Conservation (phyloP, 2,113 vertebrate species). For the Atractosteus spatula region DNA sequence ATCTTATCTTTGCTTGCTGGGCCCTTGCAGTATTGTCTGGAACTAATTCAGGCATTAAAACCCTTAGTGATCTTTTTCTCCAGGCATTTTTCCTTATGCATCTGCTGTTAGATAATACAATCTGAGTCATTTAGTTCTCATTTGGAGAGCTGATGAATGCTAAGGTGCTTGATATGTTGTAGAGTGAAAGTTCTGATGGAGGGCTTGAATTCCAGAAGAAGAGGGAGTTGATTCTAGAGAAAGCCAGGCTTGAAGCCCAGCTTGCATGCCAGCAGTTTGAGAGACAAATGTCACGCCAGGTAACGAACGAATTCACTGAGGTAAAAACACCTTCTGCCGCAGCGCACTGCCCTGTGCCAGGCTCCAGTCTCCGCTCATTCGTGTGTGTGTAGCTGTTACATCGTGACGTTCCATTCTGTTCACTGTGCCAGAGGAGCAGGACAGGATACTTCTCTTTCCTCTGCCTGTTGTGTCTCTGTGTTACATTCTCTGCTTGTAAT, state of each 20-base stretch:
- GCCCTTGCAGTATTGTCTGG: too few relatives aligned
- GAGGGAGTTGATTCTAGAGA: constrained; percentile 69
- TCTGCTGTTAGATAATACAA: too few relatives aligned
- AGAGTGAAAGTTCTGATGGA: constrained; percentile 53
- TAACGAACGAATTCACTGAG: constrained; percentile 31
- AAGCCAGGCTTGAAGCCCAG: constrained; percentile 58
- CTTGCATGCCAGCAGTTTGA: constrained; percentile 64
- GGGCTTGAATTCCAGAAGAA: constrained; percentile 78
- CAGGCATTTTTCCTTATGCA: too few relatives aligned
- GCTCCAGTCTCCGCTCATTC: background rate
- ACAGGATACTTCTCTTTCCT: too few relatives aligned
- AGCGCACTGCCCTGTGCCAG: background rate
- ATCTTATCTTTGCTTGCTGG: too few relatives aligned
- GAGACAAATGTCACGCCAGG: constrained; percentile 62
- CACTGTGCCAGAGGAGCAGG: too few relatives aligned
- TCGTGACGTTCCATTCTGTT: too few relatives aligned
- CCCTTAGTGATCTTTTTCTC: too few relatives aligned
- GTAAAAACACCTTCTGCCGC: constrained; percentile 7
- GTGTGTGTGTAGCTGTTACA: background rate
- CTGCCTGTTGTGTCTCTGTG: too few relatives aligned
- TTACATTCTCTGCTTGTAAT: too few relatives aligned
- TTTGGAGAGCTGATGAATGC: background rate
- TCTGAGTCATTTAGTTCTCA: too few relatives aligned
- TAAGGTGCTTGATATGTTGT: constrained; percentile 40
- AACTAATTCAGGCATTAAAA: too few relatives aligned